Evolutionary conservation across 2,113 vertebrate genomes (phyloP), one percentile per base, ranked within the genome.

Genomic region (Phylloscopus trochiloides): DNA sequence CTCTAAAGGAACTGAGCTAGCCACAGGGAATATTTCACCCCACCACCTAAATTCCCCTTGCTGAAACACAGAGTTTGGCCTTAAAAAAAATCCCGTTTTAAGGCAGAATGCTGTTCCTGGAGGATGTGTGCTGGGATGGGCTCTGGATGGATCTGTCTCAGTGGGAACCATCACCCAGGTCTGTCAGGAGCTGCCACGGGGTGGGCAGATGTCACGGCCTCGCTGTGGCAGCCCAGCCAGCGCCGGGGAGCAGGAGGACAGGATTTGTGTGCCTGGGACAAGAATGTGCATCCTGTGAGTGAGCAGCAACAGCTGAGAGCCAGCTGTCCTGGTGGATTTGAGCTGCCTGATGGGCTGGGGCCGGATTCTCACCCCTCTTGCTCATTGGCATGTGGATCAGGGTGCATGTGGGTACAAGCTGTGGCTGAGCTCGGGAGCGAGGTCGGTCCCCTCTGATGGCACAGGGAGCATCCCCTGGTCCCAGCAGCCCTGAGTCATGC

Each of bases 281-380:
- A 4, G 88, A 95, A 90, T 42, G 81, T 68, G 62, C 0, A 6
- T 63, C 72, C 61, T 48, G 45, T 87, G 93, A 92, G 76, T 47
- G 96, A 94, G 93, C 36, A 24, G 93, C 51, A 36, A 76, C 97
- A 97, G 97, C 96, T 97, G 97, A 96, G 75, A 29, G 3, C 59
- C 96, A 97, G 96, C 97, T 97, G 97, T 85, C 93, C 42, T 7
- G 28, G 29, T 52, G 92, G 9, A 54, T 91, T 79, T 78, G 29
- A 65, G 51, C 93, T 34, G 77, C 94, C 79, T 88, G 59, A 45
- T 14, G 55, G 48, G 70, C 61, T 34, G 13, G 67, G 51, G 42
- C 45, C 0, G 6, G 51, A 79, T 59, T 84, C 73, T 61, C 38
- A 43, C 28, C 67, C 73, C 10, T 80, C 47, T n/a, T 5, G 42